Percentiles rank a stretch among this genome's conserved stretches.
Conservation (phyloP, 2,113 vertebrate species). For the Dissostichus mawsoni region DNA sequence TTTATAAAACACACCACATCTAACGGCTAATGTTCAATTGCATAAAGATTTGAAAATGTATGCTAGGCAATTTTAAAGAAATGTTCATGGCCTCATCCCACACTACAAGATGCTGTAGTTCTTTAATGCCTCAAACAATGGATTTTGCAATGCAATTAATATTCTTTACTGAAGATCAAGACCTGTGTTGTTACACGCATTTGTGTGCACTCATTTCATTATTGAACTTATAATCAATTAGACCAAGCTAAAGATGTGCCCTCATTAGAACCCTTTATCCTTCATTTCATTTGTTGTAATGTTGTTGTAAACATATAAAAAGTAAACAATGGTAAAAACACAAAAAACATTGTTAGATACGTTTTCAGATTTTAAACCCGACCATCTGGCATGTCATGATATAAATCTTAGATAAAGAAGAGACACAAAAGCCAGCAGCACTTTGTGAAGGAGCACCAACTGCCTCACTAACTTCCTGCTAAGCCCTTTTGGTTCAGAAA, state of each 20-base stretch:
- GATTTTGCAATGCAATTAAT: constrained; percentile 20
- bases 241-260: neutral
- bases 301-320: neutral
- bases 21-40: constrained; percentile 15
- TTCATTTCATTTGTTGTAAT: constrained; percentile 16
- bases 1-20: constrained; percentile 3
- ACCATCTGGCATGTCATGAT: neutral
- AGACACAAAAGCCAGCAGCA: constrained; percentile 25
- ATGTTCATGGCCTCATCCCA: constrained; percentile 46
- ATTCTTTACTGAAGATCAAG: constrained; percentile 24
- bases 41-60: neutral
- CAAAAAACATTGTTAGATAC: neutral
- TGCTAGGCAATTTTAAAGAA: constrained; percentile 26
- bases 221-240: constrained; percentile 15
- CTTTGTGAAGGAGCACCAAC: no score
- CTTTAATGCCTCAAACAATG: constrained; percentile 33
- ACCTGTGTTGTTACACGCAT: constrained; percentile 21
- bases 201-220: constrained; percentile 3
- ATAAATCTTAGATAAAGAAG: constrained; percentile 6
- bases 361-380: constrained; percentile 13
- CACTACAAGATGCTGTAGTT: constrained; percentile 53
- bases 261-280: constrained; percentile 5
- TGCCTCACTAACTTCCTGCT: no score
- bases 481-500: no score
- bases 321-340: neutral